Base-by-base conservation (phyloP, 1,140 invertebrate species). In the Andricus grossulariae region DNA sequence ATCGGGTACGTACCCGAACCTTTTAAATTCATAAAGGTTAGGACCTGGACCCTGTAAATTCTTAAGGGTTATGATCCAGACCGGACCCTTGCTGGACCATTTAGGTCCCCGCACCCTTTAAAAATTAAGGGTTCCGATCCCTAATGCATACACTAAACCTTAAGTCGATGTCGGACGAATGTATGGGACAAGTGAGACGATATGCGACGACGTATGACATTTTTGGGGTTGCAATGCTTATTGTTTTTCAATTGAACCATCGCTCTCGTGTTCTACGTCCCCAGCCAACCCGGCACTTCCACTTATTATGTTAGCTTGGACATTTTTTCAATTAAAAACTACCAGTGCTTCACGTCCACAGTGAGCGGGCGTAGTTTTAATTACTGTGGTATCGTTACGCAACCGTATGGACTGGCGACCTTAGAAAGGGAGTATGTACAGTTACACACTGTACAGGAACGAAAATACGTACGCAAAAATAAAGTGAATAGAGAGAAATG, bases 311-410 rank as follows among this genome's bases (percentile, higher is more conserved):
- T 87, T 88, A 71, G 82, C 80, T 82, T 75, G 83, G 83, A 89
- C 87, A 87, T 88, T 88, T 88, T 89, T 90, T 90, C 87, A 90
- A 89, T 89, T 88, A 89, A 89, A 88, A 89, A 84, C 75, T 80
- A 78, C 78, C 83, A 11, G 21, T 21, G 57, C 57, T 66, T 66
- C 77, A 72, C 80, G 80, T 32, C 82, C 82, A 75, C 66, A 74
- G 72, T 77, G 74, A 73, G 77, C 76, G 78, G 76, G 77, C 74
- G 77, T 82, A 85, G 82, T 86, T 88, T 86, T 88, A 89, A 89
- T 89, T 89, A 88, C 86, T 87, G 86, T 83, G 83, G 83, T 84
- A 88, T 88, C 84, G 82, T 88, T 86, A 84, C 84, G 86, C 84
- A 66, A 39, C 25, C 32, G 13, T 39, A 66, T 13, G 21, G 12